Percentiles rank a stretch among this genome's conserved stretches.
Conservation (phyloP, 2,888 invertebrate species). For the Nemapogon koenigi region DNA sequence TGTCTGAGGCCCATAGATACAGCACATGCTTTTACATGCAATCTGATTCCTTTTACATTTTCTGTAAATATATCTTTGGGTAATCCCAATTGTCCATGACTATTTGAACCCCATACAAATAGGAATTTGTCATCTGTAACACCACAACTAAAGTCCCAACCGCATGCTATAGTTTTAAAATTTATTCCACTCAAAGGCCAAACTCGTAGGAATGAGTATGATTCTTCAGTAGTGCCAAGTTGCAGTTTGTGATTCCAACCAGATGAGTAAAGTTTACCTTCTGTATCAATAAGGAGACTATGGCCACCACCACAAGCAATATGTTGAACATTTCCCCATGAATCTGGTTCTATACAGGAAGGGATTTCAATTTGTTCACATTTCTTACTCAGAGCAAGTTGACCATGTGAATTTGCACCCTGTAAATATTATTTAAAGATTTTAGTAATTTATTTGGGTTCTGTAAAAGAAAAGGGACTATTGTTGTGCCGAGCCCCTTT, state of each 20-base stretch:
- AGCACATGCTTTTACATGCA: slow-evolving; percentile 56
- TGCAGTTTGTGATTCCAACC: slow-evolving; percentile 83
- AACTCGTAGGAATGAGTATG: slow-evolving; percentile 66
- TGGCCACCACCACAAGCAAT: slow-evolving; percentile 83
- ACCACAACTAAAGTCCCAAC: slow-evolving; percentile 85
- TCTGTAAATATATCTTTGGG: slow-evolving; percentile 51
- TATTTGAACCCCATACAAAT: slow-evolving; percentile 85
- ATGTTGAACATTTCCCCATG: slow-evolving; percentile 60
- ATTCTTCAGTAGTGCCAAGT: slow-evolving; percentile 60
- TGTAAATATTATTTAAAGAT: slow-evolving; percentile 43
- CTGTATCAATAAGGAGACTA: slow-evolving; percentile 70
- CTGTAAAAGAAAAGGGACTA: too few species aligned
- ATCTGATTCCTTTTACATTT: slow-evolving; percentile 35
- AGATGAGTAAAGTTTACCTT: slow-evolving; percentile 75
- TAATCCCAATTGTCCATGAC: slow-evolving; percentile 77
- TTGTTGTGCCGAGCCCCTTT: too few species aligned
- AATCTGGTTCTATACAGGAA: slow-evolving; percentile 39
- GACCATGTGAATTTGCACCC: slow-evolving; percentile 88
- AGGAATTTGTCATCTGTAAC: slow-evolving; percentile 72
- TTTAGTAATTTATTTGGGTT: too few species aligned
- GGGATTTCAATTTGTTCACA: slow-evolving; percentile 73
- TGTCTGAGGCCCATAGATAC: slow-evolving; percentile 76
- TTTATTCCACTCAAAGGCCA: slow-evolving; percentile 61
- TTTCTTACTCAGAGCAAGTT: slow-evolving; percentile 72
- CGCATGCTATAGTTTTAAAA: slow-evolving; percentile 72